phyloP scores from a whole-genome alignment of 2,797 vertebrate genomes.

The Coccyzus lansbergi region DNA sequence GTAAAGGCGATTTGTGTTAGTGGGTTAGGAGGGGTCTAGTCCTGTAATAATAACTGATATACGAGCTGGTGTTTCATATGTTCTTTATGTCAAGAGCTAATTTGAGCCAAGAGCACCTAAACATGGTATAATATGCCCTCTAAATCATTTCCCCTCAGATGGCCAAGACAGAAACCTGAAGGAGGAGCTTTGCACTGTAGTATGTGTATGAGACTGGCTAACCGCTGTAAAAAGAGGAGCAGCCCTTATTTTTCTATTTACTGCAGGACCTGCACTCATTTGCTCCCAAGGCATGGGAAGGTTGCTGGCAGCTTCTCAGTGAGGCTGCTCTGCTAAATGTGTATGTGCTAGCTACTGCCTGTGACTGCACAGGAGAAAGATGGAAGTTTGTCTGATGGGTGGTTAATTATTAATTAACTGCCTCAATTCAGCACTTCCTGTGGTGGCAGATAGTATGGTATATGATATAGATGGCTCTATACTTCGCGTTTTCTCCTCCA shows the following conservation, averaged over 20 bases:
- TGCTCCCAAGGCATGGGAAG: fast-evolving
- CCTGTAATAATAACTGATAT: neutral
- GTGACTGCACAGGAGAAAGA: neutral
- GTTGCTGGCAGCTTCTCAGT: neutral
- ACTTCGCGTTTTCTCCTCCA: neutral
- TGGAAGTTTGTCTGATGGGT: neutral
- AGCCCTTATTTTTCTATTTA: neutral
- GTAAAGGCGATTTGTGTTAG: neutral
- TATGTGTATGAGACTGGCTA: neutral
- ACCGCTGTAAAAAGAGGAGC: neutral
- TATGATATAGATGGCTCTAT: neutral
- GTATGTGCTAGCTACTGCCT: neutral
- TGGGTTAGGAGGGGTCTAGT: neutral
- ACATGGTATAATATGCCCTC: neutral
- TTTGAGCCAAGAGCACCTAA: neutral
- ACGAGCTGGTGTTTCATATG: neutral
- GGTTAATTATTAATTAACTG: neutral
- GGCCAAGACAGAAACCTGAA: neutral
- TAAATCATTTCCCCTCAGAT: neutral
- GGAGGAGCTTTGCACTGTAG: neutral
- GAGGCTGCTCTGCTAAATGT: neutral
- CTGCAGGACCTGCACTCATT: neutral
- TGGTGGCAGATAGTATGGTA: neutral
- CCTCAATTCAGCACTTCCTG: neutral
- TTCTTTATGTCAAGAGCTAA: neutral